A percentile compares a stretch with the other conserved stretches of the same genome.
phyloP scores from a whole-genome alignment of 2,797 vertebrate genomes.

The Pitangus sulphuratus region DNA sequence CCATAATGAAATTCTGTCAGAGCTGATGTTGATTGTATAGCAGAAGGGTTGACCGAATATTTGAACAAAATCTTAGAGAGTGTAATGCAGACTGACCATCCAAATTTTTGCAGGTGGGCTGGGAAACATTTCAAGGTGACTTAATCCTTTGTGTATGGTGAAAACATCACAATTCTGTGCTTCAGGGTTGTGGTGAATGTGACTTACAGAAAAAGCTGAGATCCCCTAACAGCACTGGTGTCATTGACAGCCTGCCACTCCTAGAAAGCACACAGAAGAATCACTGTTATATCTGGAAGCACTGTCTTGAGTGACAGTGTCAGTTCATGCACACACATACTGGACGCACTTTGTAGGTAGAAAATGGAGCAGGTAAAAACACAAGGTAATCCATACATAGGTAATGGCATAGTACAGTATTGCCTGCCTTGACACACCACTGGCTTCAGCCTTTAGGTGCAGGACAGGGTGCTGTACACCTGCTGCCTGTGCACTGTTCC shows the following conservation, averaged over 20 bases:
- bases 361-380: not conserved
- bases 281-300: not conserved
- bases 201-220: not conserved
- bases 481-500: no score
- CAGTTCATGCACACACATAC: accelerated
- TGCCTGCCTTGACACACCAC: not conserved
- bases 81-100: not conserved
- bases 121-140: not conserved
- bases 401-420: not conserved
- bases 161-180: accelerated
- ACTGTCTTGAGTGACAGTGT: not conserved
- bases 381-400: not conserved
- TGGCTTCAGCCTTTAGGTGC: not conserved
- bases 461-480: not conserved
- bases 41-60: not conserved
- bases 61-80: not conserved
- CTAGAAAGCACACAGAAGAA: not conserved
- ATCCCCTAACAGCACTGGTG: not conserved
- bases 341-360: accelerated
- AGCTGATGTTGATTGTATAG: not conserved
- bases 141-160: not conserved
- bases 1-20: not conserved
- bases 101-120: not conserved
- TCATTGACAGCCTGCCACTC: not conserved
- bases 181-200: accelerated